phyloP scores from a whole-genome alignment of 2,113 vertebrate species.

The Myrmophylax atrothorax region DNA sequence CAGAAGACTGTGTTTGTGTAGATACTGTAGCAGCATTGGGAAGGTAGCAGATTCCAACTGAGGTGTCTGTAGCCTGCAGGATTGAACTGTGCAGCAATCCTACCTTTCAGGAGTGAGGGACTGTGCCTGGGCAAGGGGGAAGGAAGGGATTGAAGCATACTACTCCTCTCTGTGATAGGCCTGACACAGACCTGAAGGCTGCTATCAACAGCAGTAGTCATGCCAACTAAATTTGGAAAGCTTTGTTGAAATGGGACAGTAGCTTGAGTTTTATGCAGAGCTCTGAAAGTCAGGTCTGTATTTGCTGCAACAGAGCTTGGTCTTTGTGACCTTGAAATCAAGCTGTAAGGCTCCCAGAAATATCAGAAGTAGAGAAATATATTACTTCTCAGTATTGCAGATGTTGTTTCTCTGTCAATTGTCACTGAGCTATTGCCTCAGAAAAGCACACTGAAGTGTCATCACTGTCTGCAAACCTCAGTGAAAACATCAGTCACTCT shows the following conservation, averaged over 20 bases:
- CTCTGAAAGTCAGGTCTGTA: neutral
- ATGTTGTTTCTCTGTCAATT: conserved; percentile 44
- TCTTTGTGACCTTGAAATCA: conserved; percentile 6
- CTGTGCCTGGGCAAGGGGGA: neutral
- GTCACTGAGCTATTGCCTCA: conserved; percentile 42
- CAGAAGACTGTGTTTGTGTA: neutral
- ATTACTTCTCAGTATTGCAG: conserved; percentile 12
- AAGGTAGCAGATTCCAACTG: neutral
- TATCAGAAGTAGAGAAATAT: conserved; percentile 39
- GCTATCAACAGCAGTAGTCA: neutral
- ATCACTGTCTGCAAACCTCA: conserved; percentile 31
- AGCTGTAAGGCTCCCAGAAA: conserved; percentile 4
- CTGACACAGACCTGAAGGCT: neutral
- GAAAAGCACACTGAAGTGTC: conserved; percentile 23
- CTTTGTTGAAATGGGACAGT: neutral
- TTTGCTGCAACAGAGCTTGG: neutral
- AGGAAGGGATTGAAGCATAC: neutral
- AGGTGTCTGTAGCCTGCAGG: neutral
- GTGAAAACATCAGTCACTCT: conserved; percentile 60
- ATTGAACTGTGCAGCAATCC: neutral
- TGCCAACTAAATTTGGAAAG: neutral
- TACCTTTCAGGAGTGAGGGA: neutral
- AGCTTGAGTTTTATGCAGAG: neutral
- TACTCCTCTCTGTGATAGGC: neutral
- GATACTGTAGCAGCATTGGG: neutral